Evolutionary conservation across 2,113 vertebrate species (phyloP), one percentile per base, ranked within the genome.

Genomic region (Paralichthys olivaceus): DNA sequence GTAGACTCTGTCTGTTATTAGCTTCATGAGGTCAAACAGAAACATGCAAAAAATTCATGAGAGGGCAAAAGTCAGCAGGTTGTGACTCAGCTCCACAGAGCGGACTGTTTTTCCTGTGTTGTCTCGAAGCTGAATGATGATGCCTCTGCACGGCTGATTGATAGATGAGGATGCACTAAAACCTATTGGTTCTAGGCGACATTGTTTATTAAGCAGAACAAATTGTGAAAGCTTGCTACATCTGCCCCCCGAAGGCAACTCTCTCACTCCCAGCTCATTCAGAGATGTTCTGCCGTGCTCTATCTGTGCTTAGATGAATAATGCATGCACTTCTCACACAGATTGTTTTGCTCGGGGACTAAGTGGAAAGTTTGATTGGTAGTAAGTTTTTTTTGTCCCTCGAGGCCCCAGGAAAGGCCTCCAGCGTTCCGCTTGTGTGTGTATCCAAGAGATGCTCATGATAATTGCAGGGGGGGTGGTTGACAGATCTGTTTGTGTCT

Each of bases 191-290:
- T 90, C 65, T 60, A 56, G 75, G 79, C 75, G 23, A 76, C 84
- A 80, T 81, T 89, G 86, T 91, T 87, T 89, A 90, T 89, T 89
- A 88, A 89, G 83, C 80, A 89, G 74, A 89, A 89, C 86, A 91
- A 91, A 91, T 90, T 84, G 76, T 72, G 55, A 87, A 88, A 89
- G 72, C 76, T 79, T 82, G 80, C 77, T 79, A 69, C 83, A 87
- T 84, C 60, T 83, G 70, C 69, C 67, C 78, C 83, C 84, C 69
- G 22, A 1, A 75, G 85, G 82, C 77, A 77, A 51, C 69, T 69
- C 66, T 72, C 73, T 82, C 56, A 51, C 68, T 75, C 67, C 54
- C 77, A 13, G 22, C 72, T 77, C 79, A 69, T 66, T 61, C 69
- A 65, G 69, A 74, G 77, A 69, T 77, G 80, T 56, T 82, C 63